phyloP scores from a whole-genome alignment of 2,888 invertebrate genomes.

The Phalangium opilio region DNA sequence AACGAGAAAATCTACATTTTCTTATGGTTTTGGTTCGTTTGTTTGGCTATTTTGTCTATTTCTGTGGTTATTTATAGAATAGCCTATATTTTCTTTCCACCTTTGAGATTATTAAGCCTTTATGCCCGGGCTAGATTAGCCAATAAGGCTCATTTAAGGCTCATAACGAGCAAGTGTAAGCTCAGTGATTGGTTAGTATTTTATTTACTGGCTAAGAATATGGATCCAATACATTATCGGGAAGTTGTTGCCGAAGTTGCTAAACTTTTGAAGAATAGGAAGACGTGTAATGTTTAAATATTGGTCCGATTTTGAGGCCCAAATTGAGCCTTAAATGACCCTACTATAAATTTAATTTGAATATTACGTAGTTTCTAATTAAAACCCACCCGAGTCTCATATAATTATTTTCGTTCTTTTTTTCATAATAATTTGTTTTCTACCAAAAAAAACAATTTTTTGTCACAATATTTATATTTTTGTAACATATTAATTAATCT shows the following conservation, averaged over 20 bases:
- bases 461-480: too few relatives aligned
- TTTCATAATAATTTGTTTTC: too few relatives aligned
- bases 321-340: too few relatives aligned
- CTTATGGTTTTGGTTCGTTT: constrained; percentile 21
- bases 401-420: too few relatives aligned
- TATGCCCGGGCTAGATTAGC: constrained; percentile 9
- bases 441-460: too few relatives aligned
- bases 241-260: constrained; percentile 70
- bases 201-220: constrained; percentile 14
- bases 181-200: constrained; percentile 21
- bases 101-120: constrained; percentile 8
- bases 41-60: constrained; percentile 13
- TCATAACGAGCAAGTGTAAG: constrained; percentile 5
- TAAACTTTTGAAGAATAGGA: constrained; percentile 26
- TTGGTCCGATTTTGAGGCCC: too few relatives aligned
- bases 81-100: constrained; percentile 11
- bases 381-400: too few relatives aligned
- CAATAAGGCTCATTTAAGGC: constrained; percentile 7
- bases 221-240: constrained; percentile 11
- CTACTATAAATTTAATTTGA: too few relatives aligned
- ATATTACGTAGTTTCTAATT: too few relatives aligned
- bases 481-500: too few relatives aligned
- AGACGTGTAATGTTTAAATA: too few relatives aligned
- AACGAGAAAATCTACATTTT: constrained; percentile 43
- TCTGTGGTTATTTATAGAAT: constrained; percentile 20